Percentiles rank a stretch among this genome's conserved stretches.
Evolutionary conservation across 2,797 vertebrate genomes (phyloP).

Genomic region (Lycodopsis pacificus): DNA sequence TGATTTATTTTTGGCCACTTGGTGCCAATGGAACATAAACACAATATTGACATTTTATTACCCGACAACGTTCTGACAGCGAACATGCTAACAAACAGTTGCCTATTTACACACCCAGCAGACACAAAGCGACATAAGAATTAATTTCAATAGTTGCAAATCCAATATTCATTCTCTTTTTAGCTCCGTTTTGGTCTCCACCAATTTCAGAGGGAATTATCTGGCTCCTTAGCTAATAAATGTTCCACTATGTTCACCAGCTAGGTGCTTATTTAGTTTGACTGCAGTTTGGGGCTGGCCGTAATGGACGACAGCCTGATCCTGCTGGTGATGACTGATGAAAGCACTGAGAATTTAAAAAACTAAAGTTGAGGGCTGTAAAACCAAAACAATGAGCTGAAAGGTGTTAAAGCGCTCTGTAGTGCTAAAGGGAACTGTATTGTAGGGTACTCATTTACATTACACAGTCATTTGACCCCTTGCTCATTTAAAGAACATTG

Average conservation of each 20-base stretch:
- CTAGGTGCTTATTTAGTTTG: background rate
- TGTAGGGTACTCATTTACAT: background rate
- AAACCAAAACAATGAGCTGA: conserved; percentile 10
- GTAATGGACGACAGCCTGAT: background rate
- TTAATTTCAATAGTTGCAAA: background rate
- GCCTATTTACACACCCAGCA: background rate
- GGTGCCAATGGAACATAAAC: background rate
- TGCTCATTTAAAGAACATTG: background rate
- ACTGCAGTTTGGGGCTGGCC: background rate
- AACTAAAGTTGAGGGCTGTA: background rate
- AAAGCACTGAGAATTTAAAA: background rate
- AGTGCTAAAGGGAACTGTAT: background rate
- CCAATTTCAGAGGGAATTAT: background rate
- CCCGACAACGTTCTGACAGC: background rate
- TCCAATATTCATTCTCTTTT: background rate
- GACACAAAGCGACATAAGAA: background rate
- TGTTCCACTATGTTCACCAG: background rate
- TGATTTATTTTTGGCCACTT: background rate
- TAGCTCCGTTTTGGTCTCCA: background rate
- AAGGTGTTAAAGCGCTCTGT: background rate
- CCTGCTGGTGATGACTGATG: background rate
- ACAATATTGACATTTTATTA: background rate
- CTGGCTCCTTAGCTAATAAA: background rate
- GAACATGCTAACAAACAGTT: background rate
- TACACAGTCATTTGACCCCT: background rate